Percentiles rank a stretch among this genome's conserved stretches.
phyloP scores from a whole-genome alignment of 1,140 invertebrate genomes.

The Hesperophylax magnus region DNA sequence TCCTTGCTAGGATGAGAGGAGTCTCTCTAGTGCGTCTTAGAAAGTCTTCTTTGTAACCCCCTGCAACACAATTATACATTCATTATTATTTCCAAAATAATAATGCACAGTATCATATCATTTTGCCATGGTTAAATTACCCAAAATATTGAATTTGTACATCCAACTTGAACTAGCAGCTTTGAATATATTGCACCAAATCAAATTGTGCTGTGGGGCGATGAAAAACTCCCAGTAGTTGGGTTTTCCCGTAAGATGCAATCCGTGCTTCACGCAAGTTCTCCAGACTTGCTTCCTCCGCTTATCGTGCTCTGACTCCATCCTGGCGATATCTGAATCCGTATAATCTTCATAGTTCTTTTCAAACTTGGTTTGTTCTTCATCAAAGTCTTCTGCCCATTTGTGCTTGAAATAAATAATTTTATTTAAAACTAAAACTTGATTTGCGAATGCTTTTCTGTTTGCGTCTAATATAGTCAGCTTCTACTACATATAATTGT shows the following conservation, averaged over 20 bases:
- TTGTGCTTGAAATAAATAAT: slow-evolving; percentile 47
- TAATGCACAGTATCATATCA: not conserved
- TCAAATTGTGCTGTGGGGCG: slow-evolving; percentile 77
- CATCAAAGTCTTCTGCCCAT: slow-evolving; percentile 55
- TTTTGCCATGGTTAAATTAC: slow-evolving; percentile 60
- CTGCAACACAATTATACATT: slow-evolving; percentile 62
- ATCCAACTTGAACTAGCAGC: slow-evolving; percentile 86
- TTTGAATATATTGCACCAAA: slow-evolving; percentile 87
- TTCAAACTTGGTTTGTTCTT: slow-evolving; percentile 25
- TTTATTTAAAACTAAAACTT: not conserved
- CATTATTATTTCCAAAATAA: not conserved
- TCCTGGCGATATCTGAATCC: slow-evolving; percentile 43
- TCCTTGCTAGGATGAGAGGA: slow-evolving; percentile 73
- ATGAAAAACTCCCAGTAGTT: slow-evolving; percentile 81
- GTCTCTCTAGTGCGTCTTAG: slow-evolving; percentile 71
- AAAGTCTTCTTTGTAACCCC: slow-evolving; percentile 74
- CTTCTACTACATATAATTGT: not conserved
- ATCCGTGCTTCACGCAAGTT: slow-evolving; percentile 50
- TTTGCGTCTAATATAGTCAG: not conserved
- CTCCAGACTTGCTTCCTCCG: slow-evolving; percentile 52
- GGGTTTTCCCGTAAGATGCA: slow-evolving; percentile 58
- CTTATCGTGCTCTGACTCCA: slow-evolving; percentile 50
- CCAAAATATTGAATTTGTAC: slow-evolving; percentile 83
- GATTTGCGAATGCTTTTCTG: not conserved
- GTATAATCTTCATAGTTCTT: slow-evolving; percentile 57